Conservation (phyloP, 2,113 vertebrate species). For the Holacanthus passer region DNA sequence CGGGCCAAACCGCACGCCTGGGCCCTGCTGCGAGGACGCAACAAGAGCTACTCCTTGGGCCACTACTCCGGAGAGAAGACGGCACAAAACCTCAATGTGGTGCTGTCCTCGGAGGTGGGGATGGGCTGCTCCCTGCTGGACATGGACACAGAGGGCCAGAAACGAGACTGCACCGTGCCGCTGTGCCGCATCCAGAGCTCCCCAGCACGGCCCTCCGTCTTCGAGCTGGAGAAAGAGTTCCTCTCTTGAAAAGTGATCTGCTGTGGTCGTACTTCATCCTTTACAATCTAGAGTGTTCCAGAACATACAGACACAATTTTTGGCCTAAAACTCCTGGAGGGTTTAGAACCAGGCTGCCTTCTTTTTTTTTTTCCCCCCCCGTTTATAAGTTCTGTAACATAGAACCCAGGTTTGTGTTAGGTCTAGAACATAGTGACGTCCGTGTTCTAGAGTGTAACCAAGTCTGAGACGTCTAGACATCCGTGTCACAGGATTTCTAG, state of each 20-base stretch:
- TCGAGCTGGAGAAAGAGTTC: conserved; percentile 92
- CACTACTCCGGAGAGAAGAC: conserved; percentile 77
- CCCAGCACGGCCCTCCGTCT: conserved; percentile 82
- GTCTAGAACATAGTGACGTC: conserved; percentile 44
- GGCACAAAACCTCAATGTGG: conserved; percentile 69
- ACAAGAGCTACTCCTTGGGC: conserved; percentile 84
- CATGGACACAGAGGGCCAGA: conserved; percentile 90
- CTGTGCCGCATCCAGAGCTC: conserved; percentile 90
- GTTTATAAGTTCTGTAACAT: conserved; percentile 33
- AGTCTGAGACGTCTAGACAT: conserved; percentile 21
- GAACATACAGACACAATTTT: conserved; percentile 24
- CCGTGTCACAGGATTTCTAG: conserved; percentile 25
- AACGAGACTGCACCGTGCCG: conserved; percentile 90
- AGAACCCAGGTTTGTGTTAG: conserved; percentile 39
- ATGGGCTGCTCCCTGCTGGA: conserved; percentile 89
- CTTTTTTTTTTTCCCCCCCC: neutral
- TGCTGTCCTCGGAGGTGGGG: conserved; percentile 79
- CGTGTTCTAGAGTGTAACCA: conserved; percentile 31
- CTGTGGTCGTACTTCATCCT: conserved; percentile 6
- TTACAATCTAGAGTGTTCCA: conserved; percentile 18
- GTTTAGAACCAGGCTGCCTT: conserved; percentile 62
- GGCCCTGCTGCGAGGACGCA: conserved; percentile 82
- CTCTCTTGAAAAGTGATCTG: conserved; percentile 76
- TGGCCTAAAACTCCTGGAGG: conserved; percentile 57
- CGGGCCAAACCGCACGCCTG: conserved; percentile 83